A percentile compares a stretch with the other conserved stretches of the same genome.
Conservation (phyloP, 2,797 vertebrate species). For the Paramormyrops hopkinsi region DNA sequence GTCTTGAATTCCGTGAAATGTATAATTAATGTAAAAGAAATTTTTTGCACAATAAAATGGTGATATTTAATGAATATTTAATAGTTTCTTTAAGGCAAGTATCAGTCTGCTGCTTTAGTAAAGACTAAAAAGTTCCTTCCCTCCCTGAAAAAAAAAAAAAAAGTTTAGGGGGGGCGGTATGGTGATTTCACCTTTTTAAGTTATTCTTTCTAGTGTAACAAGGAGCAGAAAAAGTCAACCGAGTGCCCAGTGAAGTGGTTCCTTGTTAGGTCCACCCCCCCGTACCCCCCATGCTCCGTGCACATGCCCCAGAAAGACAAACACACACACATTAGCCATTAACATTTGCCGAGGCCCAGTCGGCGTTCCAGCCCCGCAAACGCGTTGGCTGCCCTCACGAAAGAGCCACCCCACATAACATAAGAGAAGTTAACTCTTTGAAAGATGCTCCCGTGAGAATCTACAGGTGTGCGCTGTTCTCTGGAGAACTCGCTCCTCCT, state of each 20-base stretch:
- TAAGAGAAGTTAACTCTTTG: conserved; percentile 42
- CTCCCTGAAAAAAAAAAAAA: neutral
- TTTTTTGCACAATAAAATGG: neutral
- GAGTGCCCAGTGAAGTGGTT: neutral
- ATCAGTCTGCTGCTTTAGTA: neutral
- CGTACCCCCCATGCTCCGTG: neutral
- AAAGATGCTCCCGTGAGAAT: conserved; percentile 51
- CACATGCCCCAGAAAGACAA: neutral
- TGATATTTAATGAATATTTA: neutral
- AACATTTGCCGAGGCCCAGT: neutral
- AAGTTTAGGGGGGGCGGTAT: neutral
- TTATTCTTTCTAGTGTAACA: neutral
- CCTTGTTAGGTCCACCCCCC: neutral
- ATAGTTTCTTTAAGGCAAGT: neutral
- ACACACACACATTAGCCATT: neutral
- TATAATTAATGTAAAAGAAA: neutral
- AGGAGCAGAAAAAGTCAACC: neutral
- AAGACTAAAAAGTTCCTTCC: neutral
- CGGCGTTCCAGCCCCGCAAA: neutral
- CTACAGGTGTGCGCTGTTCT: neutral
- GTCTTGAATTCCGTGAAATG: neutral
- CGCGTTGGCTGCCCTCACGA: neutral
- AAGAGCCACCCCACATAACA: conserved; percentile 30
- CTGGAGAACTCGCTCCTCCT: neutral
- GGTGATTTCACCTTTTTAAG: neutral